A percentile compares a stretch with the other conserved stretches of the same genome.
phyloP scores from a whole-genome alignment of 2,888 invertebrate species.

The Bembecia ichneumoniformis region DNA sequence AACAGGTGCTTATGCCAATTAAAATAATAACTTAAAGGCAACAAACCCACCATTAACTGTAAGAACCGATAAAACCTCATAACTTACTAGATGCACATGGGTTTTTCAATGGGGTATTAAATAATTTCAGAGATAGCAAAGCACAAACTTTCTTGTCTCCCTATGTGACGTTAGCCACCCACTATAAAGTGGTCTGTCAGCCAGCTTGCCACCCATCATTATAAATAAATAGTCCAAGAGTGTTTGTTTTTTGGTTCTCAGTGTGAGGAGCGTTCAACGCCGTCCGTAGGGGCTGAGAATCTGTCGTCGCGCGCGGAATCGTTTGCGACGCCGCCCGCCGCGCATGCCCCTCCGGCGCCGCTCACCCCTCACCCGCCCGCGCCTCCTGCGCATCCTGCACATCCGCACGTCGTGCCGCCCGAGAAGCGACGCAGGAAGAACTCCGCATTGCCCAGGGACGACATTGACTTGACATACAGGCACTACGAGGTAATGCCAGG shows the following conservation, averaged over 20 bases:
- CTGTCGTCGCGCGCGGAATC: conserved; percentile 51
- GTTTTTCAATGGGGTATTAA: too few relatives aligned
- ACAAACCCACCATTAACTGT: too few relatives aligned
- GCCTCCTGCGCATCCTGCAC: conserved; percentile 23
- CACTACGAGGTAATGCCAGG: conserved; percentile 61
- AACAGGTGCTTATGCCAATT: too few relatives aligned
- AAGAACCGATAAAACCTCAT: too few relatives aligned
- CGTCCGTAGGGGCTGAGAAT: conserved; percentile 63
- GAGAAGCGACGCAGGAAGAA: conserved; percentile 65
- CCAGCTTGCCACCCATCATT: not conserved
- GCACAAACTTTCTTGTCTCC: too few relatives aligned
- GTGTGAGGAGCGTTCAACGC: conserved; percentile 64
- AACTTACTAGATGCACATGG: too few relatives aligned
- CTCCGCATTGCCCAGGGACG: conserved; percentile 52
- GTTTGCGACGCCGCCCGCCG: conserved; percentile 55
- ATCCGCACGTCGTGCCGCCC: conserved; percentile 29
- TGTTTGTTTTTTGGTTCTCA: conserved; percentile 18
- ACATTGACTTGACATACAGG: conserved; percentile 47
- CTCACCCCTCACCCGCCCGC: conserved; percentile 16
- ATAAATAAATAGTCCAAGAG: not conserved
- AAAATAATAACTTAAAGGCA: too few relatives aligned
- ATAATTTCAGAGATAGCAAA: too few relatives aligned
- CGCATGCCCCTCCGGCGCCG: conserved; percentile 29
- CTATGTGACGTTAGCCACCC: not conserved
- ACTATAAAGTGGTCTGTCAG: not conserved